Evolutionary conservation across 2,797 vertebrate species (phyloP).

Genomic region (Orestias chungarensis): DNA sequence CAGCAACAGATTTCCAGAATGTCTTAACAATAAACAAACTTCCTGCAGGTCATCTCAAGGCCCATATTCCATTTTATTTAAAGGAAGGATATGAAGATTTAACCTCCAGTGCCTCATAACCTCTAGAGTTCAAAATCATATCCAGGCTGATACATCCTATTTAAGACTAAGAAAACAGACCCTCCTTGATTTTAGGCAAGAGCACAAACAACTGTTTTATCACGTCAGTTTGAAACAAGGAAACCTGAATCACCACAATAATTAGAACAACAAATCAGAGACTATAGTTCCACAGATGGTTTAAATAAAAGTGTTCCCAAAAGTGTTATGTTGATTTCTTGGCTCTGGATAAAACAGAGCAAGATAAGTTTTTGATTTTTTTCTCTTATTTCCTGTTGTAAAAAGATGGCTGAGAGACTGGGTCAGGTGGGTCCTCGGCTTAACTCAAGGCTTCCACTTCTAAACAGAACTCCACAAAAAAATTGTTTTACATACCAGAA

Average conservation of each 20-base stretch:
- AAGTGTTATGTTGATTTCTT: neutral
- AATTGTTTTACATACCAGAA: too few species aligned
- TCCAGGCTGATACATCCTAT: conserved; percentile 9
- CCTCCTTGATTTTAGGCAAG: conserved; percentile 1
- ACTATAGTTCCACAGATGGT: neutral
- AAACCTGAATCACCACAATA: neutral
- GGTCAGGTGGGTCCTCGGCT: too few species aligned
- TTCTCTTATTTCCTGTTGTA: too few species aligned
- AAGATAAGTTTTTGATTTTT: neutral
- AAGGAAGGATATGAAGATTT: conserved; percentile 31
- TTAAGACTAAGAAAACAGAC: neutral
- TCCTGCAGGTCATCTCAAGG: neutral
- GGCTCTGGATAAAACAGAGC: neutral
- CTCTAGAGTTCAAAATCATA: conserved; percentile 7
- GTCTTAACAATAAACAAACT: conserved; percentile 15
- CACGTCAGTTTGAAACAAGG: neutral
- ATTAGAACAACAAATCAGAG: neutral
- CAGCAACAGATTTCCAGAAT: neutral
- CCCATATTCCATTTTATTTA: neutral
- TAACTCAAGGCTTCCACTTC: too few species aligned
- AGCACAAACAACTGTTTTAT: neutral
- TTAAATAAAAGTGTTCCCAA: neutral
- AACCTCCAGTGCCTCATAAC: conserved; percentile 11
- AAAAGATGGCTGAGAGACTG: too few species aligned
- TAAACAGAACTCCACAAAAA: too few species aligned